Base-by-base conservation (phyloP, 2,888 invertebrate genomes). In the Iselma pallidipennis region DNA sequence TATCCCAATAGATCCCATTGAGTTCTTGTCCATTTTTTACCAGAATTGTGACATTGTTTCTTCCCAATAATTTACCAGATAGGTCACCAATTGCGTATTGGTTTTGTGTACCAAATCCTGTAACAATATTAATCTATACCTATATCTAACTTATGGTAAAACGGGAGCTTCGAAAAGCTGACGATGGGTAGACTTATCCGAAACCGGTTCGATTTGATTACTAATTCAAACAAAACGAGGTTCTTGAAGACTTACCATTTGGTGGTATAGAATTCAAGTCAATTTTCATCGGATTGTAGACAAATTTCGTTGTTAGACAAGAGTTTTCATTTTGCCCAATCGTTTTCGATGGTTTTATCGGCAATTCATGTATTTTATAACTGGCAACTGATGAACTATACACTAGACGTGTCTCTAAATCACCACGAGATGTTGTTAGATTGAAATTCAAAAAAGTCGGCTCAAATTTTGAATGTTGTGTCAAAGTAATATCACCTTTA, bases 41-140 rank as follows among this genome's bases (percentile, higher is more conserved):
- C 25, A 91, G 82, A 71, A 88, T 87, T 71, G 87, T 85, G 73
- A 88, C 90, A 76, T 88, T 88, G 33, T 91, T 91, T 59, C 91
- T 85, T 12, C 86, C 88, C 69, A 91, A 89, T 66, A 91, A 87
- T 81, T 96, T 96, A 19, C 95, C 95, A 56, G 93, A 90, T 10
- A 97, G 82, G 77, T 96, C 96, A 0, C 97, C 97, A 2, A 95
- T 83, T 1, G 94, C 89, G 75, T 96, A 97, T 79, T 93, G 92
- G 80, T 97, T 95, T 78, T 94, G 94, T 0, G 94, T 92, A 31
- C 92, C 94, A 71, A 88, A 85, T 19, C 89, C 89, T 89, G 23
- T n/a, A n/a, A n/a, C n/a, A n/a, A n/a, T n/a, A n/a, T n/a, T n/a
- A n/a, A n/a, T n/a, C n/a, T n/a, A n/a, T n/a, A n/a, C n/a, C n/a